Conservation (phyloP, 2,888 invertebrate genomes). For the Seira musarum region DNA sequence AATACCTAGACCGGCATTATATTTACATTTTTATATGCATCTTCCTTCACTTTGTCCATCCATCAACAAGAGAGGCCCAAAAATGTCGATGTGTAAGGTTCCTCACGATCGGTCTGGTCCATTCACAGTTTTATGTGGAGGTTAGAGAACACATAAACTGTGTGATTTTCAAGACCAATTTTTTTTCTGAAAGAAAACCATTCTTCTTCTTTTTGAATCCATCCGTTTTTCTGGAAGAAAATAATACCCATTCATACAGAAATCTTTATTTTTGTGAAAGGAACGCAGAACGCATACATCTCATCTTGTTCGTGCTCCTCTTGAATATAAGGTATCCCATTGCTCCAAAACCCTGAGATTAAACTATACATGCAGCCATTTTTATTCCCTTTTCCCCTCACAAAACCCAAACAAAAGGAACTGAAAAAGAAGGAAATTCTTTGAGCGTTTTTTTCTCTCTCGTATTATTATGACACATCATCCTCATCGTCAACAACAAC, state of each 20-base stretch:
- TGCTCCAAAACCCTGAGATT: neutral
- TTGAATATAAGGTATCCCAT: neutral
- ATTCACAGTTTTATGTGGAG: neutral
- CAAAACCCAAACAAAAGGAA: conserved; percentile 7
- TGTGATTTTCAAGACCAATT: neutral
- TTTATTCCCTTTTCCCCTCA: neutral
- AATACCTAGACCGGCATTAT: neutral
- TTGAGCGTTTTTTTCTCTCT: neutral
- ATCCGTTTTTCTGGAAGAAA: too few species aligned
- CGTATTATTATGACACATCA: conserved; percentile 14
- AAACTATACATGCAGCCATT: neutral
- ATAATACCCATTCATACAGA: too few species aligned
- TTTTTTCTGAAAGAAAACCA: conserved; percentile 12
- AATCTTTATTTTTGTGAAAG: too few species aligned
- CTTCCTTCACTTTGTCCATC: too few species aligned
- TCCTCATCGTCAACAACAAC: neutral
- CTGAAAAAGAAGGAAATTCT: conserved; percentile 4
- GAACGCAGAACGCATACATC: neutral
- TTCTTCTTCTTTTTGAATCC: neutral
- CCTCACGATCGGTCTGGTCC: neutral
- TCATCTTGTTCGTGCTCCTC: too few species aligned
- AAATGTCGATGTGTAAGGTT: too few species aligned
- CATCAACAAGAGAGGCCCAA: too few species aligned
- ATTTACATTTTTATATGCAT: too few species aligned
- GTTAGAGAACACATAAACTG: neutral